phyloP scores from a whole-genome alignment of 2,113 vertebrate species.

The Copsychus sechellarum region DNA sequence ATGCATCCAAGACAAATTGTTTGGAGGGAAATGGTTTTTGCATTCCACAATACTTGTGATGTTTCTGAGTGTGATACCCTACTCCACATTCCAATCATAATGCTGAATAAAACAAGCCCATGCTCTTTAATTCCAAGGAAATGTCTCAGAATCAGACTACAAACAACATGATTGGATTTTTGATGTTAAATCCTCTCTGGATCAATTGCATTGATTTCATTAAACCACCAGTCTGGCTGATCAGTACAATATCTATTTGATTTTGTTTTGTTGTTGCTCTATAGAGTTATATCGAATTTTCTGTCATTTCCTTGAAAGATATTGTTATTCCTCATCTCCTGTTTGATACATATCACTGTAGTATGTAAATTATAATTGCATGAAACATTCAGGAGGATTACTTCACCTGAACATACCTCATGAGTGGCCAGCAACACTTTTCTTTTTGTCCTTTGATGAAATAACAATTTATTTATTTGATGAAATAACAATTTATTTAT shows the following conservation, averaged over 20 bases:
- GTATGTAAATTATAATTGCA: background rate
- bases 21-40: background rate
- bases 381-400: background rate
- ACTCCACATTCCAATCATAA: background rate
- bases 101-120: background rate
- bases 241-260: background rate
- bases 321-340: background rate
- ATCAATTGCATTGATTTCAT: background rate
- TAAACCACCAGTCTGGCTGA: background rate
- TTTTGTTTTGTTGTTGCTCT: background rate
- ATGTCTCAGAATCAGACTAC: background rate
- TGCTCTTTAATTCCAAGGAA: background rate
- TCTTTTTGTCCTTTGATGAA: background rate
- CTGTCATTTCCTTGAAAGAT: background rate
- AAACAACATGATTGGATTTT: background rate
- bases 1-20: no score
- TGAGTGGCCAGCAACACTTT: background rate
- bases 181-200: background rate
- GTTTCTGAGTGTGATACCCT: background rate
- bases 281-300: background rate
- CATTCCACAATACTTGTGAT: background rate
- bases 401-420: background rate
- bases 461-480: background rate
- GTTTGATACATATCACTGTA: background rate
- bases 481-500: background rate